Conservation (phyloP, 2,113 vertebrate genomes). For the Empidonax traillii region DNA sequence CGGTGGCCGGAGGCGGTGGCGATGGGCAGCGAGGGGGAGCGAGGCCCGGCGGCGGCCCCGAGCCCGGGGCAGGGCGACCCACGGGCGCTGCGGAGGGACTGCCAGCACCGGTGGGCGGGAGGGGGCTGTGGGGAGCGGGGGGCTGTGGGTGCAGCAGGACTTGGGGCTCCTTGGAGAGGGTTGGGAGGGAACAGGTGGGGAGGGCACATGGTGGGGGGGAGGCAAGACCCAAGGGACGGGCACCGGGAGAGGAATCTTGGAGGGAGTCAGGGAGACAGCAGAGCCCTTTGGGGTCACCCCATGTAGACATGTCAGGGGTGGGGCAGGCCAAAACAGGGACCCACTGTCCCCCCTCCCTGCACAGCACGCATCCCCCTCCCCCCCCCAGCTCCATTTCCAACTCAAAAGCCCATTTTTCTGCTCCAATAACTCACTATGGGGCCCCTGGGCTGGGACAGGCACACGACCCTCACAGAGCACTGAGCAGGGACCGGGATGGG, state of each 20-base stretch:
- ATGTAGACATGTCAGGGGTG: not conserved
- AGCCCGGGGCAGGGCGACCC: not conserved
- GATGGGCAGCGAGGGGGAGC: conserved; percentile 5
- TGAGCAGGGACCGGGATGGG: too few relatives aligned
- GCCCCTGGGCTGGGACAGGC: not conserved
- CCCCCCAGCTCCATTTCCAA: not conserved
- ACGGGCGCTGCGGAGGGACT: not conserved
- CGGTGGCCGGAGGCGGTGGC: not conserved
- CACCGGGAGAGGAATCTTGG: not conserved
- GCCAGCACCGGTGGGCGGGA: not conserved
- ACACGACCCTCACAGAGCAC: not conserved
- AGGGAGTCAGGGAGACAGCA: not conserved
- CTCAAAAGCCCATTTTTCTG: not conserved
- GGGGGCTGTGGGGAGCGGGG: not conserved
- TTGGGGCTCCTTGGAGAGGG: not conserved
- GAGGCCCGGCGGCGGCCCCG: not conserved
- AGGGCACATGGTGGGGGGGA: too few relatives aligned
- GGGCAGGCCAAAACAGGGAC: not conserved
- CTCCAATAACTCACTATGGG: not conserved
- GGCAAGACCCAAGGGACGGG: too few relatives aligned
- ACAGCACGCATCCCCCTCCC: too few relatives aligned
- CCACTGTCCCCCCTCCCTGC: not conserved
- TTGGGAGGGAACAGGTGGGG: not conserved
- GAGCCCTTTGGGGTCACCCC: not conserved
- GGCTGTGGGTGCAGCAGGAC: not conserved